phyloP scores from a whole-genome alignment of 2,888 invertebrate genomes.

The Platycheirus rosarum region DNA sequence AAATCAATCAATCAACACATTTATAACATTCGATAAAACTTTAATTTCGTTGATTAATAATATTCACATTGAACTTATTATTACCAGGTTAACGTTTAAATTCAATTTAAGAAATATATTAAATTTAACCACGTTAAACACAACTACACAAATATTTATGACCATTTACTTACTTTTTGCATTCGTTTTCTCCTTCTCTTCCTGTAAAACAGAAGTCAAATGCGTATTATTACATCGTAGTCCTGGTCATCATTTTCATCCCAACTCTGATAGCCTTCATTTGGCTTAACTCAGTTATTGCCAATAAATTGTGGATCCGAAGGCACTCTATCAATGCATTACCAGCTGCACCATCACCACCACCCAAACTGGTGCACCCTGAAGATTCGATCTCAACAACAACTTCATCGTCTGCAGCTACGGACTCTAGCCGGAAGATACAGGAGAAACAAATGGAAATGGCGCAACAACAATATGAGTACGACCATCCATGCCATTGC shows the following conservation, averaged over 20 bases:
- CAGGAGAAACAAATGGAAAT: slow-evolving; percentile 59
- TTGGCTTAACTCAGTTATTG: slow-evolving; percentile 84
- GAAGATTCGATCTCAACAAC: slow-evolving; percentile 1
- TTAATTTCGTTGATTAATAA: no score
- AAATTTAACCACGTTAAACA: no score
- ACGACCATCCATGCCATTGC: slow-evolving; percentile 45
- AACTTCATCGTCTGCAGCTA: slow-evolving; percentile 20
- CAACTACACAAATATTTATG: not conserved
- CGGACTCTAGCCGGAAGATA: not conserved
- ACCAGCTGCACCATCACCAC: not conserved
- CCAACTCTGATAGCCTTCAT: slow-evolving; percentile 83
- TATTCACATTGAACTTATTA: no score
- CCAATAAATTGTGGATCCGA: slow-evolving; percentile 83
- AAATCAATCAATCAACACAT: no score
- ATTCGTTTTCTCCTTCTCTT: not conserved
- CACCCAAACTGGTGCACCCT: not conserved
- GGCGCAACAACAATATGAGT: slow-evolving; percentile 38
- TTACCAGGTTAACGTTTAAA: no score
- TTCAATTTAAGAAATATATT: no score
- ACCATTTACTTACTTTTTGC: slow-evolving; percentile 19
- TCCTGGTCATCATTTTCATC: slow-evolving; percentile 82
- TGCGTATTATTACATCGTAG: slow-evolving; percentile 78
- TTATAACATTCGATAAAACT: no score
- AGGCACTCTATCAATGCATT: slow-evolving; percentile 76
- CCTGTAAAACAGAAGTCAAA: slow-evolving; percentile 75